Evolutionary conservation across 1,140 invertebrate genomes (phyloP), one percentile per base, ranked within the genome.

Genomic region (Diabrotica undecimpunctata): DNA sequence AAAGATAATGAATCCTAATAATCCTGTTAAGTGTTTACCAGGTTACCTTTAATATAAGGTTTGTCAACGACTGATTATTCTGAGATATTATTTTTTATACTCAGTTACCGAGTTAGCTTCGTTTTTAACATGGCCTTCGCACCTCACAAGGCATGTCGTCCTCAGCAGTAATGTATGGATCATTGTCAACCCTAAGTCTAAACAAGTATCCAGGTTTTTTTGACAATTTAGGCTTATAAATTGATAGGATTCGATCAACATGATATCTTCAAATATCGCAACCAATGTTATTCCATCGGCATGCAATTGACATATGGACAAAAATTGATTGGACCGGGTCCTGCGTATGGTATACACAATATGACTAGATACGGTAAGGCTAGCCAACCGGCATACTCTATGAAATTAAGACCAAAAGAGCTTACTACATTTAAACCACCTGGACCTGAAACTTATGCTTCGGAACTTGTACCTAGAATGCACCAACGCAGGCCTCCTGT

Each of bases 201-300:
- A 78, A 78, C 37, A 75, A 77, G 41, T 69, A 76, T 10, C 73
- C 74, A 12, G 69, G 66, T 65, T 71, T 71, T 36, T 67, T 58
- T 7, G 70, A 60, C 46, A 73, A 54, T 58, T 72, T 75, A 5
- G 77, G 73, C 14, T 72, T 69, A 64, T 82, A 82, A 58, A 80
- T 80, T 81, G 13, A 80, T 85, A 7, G 86, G 86, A 10, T 86
- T 80, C 74, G 70, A 79, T 0, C 67, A 77, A 36, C 86, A 88
- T 74, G 85, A 87, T 74, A 77, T 77, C 7, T 82, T 81, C 3
- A 83, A 83, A 12, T 80, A 82, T 67, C 79, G 85, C 12, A 80
- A 81, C 73, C 86, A 86, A 0, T 81, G 84, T 76, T 88, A 82
- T 73, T 84, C 85, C 36, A 83, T 87, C 69, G 83, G 83, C 3